Base-by-base conservation (phyloP, 1,140 invertebrate species). In the Drosophila ananassae region DNA sequence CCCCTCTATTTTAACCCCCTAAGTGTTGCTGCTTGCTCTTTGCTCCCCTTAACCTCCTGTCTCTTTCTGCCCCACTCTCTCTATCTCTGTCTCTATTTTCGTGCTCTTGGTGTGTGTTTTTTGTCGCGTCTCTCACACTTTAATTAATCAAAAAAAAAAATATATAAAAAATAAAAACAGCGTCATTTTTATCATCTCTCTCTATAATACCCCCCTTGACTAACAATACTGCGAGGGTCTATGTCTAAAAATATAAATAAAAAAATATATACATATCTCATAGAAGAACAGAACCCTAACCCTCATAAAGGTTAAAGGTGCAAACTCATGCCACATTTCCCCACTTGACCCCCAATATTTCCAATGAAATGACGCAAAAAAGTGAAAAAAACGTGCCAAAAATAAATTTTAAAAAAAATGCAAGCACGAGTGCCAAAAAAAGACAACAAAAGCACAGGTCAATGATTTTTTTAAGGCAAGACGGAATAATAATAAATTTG, bases 61-160 rank as follows among this genome's bases (percentile, higher is more conserved):
- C 17, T 24, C 22, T 22, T 37, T 37, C 34, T 37, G 34, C 3
- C 64, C 64, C 37, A 53, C 71, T 66, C 56, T 28, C 62, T 41
- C 57, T 39, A 46, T 61, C 6, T 53, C 37, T 47, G 28, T 13
- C 28, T 52, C 55, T 24, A 4, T 51, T 28, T 69, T 17, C 37
- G 51, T 73, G 72, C 55, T 64, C 78, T 80, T 58, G 69, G 69
- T 81, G 79, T 81, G 50, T 80, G 54, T n/a, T 72, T 64, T 71
- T 64, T 77, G 73, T 81, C 68, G 63, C 34, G 34, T 37, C 34
- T 77, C 78, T 78, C 79, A 81, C 79, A 81, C 79, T 82, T 82
- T 82, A 81, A 81, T 81, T 81, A 81, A 81, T 81, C 61, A 81
- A 82, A 71, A 50, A 32, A 55, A 9, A 59, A 54, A 67, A 44